These are phyloP conservation scores for Siphonodentalium dalli DNA, from an alignment of 2,888 invertebrate species.

Conservation along the genomic window DNA sequence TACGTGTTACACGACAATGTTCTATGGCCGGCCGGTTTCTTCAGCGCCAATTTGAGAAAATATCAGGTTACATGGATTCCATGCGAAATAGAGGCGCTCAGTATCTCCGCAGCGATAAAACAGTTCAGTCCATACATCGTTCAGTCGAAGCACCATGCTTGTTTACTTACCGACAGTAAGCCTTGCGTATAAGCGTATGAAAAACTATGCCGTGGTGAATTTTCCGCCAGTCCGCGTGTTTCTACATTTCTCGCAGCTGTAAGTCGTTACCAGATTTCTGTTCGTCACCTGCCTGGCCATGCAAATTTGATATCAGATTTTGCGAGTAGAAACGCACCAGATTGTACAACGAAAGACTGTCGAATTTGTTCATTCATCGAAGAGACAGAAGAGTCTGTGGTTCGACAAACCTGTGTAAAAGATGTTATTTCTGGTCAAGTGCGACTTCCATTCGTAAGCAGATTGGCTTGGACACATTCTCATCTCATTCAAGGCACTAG, in stretches of 20 bases:
- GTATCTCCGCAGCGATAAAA: conserved; percentile 29
- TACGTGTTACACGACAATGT: conserved; percentile 26
- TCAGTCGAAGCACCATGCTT: conserved; percentile 15
- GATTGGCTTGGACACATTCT: conserved; percentile 19
- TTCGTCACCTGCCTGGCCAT: conserved; percentile 5
- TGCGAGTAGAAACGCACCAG: conserved; percentile 12
- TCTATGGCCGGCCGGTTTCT: conserved; percentile 31
- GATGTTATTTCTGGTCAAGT: too few species aligned
- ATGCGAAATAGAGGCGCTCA: conserved; percentile 35
- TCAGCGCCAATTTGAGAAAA: conserved; percentile 34
- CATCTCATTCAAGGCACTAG: conserved; percentile 22
- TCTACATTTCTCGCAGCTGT: conserved; percentile 14
- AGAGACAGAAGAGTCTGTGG: too few species aligned
- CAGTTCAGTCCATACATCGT: conserved; percentile 35
- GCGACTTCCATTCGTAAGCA: conserved; percentile 11
- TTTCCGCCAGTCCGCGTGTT: conserved; percentile 15
- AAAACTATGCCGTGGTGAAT: conserved; percentile 13
- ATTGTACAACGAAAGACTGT: too few species aligned
- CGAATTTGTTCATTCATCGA: too few species aligned
- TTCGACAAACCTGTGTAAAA: too few species aligned
- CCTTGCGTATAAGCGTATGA: conserved; percentile 16
- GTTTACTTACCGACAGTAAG: conserved; percentile 10
- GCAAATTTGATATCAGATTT: conserved; percentile 13
- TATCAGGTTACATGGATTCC: conserved; percentile 35
- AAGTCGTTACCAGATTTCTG: conserved; percentile 10